phyloP scores from a whole-genome alignment of 2,113 vertebrate species.

The Lepidiolamprologus cunningtoni region DNA sequence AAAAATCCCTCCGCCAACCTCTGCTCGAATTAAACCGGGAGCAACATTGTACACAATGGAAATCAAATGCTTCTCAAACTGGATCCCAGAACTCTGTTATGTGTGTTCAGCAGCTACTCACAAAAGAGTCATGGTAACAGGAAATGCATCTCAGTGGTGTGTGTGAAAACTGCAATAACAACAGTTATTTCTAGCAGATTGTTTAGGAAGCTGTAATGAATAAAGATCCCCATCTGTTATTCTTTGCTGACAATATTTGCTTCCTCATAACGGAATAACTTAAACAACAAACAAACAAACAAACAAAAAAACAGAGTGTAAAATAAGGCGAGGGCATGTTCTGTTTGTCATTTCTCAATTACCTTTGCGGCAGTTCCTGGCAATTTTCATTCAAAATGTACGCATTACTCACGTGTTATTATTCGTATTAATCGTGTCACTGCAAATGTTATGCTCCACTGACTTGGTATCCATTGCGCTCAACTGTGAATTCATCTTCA shows the following conservation, averaged over 20 bases:
- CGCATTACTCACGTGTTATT: conserved; percentile 36
- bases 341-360: conserved; percentile 45
- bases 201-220: not conserved
- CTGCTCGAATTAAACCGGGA: conserved; percentile 2
- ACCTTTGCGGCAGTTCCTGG: conserved; percentile 40
- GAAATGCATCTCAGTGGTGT: not conserved
- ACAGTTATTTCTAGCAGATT: not conserved
- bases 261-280: not conserved
- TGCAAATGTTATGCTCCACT: conserved; percentile 50
- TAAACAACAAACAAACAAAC: not conserved
- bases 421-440: conserved; percentile 27
- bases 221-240: conserved; percentile 1
- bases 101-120: not conserved
- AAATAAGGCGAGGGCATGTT: conserved; percentile 63
- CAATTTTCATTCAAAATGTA: conserved; percentile 36
- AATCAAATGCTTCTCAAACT: conserved; percentile 38
- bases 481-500: conserved; percentile 28
- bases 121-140: not conserved
- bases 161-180: not conserved
- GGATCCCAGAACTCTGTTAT: not conserved
- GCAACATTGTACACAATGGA: not conserved
- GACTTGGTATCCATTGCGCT: conserved; percentile 47
- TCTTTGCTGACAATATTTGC: not conserved
- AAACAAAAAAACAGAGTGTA: conserved; percentile 19
- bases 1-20: not conserved